These are phyloP conservation scores for Oreochromis aureus DNA, from an alignment of 2,113 vertebrate genomes.

Conservation along the genomic window DNA sequence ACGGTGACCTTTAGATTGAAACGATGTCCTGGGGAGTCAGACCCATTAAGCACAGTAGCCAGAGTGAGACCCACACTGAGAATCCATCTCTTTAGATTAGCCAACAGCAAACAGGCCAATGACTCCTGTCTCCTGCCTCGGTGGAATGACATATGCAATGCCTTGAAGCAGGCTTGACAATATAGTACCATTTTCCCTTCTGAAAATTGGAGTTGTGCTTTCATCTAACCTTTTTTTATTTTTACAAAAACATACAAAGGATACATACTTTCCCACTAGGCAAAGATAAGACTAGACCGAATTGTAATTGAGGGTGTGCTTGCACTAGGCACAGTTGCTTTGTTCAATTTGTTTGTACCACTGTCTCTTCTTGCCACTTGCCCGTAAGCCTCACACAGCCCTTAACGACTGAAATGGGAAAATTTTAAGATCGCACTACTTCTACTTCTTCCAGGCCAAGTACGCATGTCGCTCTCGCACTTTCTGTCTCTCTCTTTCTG, in stretches of 20 bases:
- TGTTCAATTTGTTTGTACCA: not conserved
- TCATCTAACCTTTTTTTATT: not conserved
- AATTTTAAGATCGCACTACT: not conserved
- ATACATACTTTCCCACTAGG: not conserved
- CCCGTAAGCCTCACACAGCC: not conserved
- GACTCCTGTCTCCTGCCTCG: not conserved
- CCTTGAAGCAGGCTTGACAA: slow-evolving; percentile 5
- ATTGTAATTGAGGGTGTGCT: not conserved
- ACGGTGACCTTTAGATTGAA: slow-evolving; percentile 57
- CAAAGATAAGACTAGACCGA: not conserved
- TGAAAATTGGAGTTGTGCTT: not conserved
- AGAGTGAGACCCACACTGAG: slow-evolving; percentile 1
- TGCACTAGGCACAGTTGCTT: not conserved
- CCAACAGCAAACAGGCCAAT: slow-evolving; percentile 31
- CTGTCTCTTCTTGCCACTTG: not conserved
- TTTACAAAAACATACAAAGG: not conserved
- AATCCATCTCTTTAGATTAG: slow-evolving; percentile 53
- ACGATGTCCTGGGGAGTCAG: slow-evolving; percentile 52
- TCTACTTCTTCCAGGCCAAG: not conserved
- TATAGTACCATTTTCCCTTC: slow-evolving; percentile 34
- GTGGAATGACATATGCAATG: slow-evolving; percentile 1
- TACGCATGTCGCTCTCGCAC: not conserved
- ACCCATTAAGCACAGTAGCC: slow-evolving; percentile 46
- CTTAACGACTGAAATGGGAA: not conserved
- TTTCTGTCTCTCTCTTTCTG: not conserved